Conservation (phyloP, 1,140 invertebrate species). For the Fopius arisanus region DNA sequence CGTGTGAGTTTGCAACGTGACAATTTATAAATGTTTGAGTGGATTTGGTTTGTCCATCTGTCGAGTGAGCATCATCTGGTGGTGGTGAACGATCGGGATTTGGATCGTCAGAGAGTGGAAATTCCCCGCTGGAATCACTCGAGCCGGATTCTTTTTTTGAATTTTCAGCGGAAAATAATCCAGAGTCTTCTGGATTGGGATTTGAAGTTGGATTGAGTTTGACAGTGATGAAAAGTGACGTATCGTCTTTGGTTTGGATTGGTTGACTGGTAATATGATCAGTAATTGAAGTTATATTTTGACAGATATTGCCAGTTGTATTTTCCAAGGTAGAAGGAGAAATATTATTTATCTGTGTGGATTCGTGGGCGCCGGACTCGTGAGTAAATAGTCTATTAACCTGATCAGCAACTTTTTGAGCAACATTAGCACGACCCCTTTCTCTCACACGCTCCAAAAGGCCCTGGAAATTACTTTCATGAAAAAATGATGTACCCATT, state of each 20-base stretch:
- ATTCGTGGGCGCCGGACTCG: slow-evolving; percentile 43
- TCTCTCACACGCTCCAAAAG: slow-evolving; percentile 70
- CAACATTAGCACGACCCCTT: slow-evolving; percentile 63
- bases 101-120: slow-evolving; percentile 59
- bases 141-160: slow-evolving; percentile 62
- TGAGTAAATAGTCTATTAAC: slow-evolving; percentile 66
- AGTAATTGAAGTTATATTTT: too few species aligned
- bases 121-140: slow-evolving; percentile 62
- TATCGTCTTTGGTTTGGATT: neutral
- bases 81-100: slow-evolving; percentile 43
- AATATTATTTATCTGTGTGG: too few species aligned
- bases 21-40: slow-evolving; percentile 35
- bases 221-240: too few species aligned
- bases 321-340: too few species aligned
- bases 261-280: too few species aligned
- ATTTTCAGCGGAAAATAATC: slow-evolving; percentile 59
- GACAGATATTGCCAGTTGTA: neutral
- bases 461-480: slow-evolving; percentile 78
- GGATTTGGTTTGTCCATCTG: neutral
- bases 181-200: slow-evolving; percentile 59
- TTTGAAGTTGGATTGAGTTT: too few species aligned
- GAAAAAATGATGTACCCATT: slow-evolving; percentile 86
- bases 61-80: slow-evolving; percentile 2
- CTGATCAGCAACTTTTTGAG: slow-evolving; percentile 70
- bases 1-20: slow-evolving; percentile 58